phyloP scores from a whole-genome alignment of 2,113 vertebrate species.

The Balaeniceps rex region DNA sequence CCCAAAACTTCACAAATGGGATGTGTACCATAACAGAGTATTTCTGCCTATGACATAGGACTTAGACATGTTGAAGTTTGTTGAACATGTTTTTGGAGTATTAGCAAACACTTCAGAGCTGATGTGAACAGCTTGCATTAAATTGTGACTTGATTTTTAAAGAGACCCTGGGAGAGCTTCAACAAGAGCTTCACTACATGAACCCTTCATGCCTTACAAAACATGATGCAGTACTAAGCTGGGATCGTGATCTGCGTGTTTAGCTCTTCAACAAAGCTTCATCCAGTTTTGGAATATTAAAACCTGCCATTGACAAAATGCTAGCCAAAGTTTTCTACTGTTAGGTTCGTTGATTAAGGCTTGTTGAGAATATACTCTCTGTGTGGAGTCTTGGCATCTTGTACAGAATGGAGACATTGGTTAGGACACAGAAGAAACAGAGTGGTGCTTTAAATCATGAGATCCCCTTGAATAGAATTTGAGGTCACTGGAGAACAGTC shows the following conservation, averaged over 20 bases:
- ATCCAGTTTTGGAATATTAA: neutral
- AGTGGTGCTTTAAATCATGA: neutral
- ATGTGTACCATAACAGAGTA: neutral
- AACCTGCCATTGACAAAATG: neutral
- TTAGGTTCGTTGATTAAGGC: slow-evolving; percentile 23
- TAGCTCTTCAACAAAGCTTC: slow-evolving; percentile 38
- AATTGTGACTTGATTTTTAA: neutral
- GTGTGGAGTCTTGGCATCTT: slow-evolving; percentile 29
- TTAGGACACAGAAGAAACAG: slow-evolving; percentile 6
- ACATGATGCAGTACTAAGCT: neutral
- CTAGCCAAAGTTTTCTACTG: neutral
- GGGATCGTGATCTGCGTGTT: neutral
- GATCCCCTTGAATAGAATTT: slow-evolving; percentile 21
- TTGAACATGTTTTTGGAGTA: slow-evolving; percentile 16
- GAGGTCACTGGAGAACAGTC: slow-evolving; percentile 52
- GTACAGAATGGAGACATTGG: neutral
- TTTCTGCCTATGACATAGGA: slow-evolving; percentile 15
- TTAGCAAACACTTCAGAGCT: neutral
- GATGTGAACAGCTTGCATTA: neutral
- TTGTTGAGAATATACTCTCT: slow-evolving; percentile 15
- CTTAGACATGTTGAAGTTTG: neutral
- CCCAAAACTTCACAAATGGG: neutral
- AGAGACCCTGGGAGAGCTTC: neutral
- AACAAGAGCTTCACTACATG: neutral
- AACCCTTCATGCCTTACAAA: neutral